Evolutionary conservation across 2,888 invertebrate species (phyloP).

Genomic region (Mimas tiliae): DNA sequence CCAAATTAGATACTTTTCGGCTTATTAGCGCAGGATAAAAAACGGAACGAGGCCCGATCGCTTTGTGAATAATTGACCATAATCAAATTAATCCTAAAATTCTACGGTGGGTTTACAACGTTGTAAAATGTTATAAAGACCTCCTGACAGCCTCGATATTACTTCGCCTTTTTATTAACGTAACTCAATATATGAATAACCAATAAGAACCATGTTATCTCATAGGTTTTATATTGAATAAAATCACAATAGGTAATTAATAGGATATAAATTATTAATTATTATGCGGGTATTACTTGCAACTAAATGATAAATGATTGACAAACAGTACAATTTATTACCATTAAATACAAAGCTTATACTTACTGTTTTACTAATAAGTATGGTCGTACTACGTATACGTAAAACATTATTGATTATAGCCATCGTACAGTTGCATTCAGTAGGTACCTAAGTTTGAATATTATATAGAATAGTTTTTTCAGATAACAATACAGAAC

Average conservation of each 20-base stretch:
- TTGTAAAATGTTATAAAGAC: slow-evolving; percentile 82
- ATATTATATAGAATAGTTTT: too few relatives aligned
- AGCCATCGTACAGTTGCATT: too few relatives aligned
- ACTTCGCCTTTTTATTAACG: slow-evolving; percentile 62
- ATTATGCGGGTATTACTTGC: background rate
- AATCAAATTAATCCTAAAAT: slow-evolving; percentile 85
- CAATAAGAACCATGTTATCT: background rate
- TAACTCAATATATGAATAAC: slow-evolving; percentile 34
- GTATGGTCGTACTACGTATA: too few relatives aligned
- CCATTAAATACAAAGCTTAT: too few relatives aligned
- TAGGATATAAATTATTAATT: background rate
- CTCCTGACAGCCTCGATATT: slow-evolving; percentile 74
- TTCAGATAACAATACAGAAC: too few relatives aligned
- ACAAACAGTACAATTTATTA: too few relatives aligned
- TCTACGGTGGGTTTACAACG: slow-evolving; percentile 84
- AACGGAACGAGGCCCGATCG: slow-evolving; percentile 74
- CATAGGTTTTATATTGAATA: background rate
- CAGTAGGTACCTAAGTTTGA: too few relatives aligned
- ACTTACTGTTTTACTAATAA: too few relatives aligned
- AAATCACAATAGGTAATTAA: background rate
- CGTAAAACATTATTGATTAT: too few relatives aligned
- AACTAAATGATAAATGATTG: too few relatives aligned
- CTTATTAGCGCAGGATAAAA: slow-evolving; percentile 80
- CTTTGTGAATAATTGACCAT: slow-evolving; percentile 84
- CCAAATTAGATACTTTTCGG: slow-evolving; percentile 82